phyloP scores from a whole-genome alignment of 1,140 invertebrate species.

The Lucilia cuprina region DNA sequence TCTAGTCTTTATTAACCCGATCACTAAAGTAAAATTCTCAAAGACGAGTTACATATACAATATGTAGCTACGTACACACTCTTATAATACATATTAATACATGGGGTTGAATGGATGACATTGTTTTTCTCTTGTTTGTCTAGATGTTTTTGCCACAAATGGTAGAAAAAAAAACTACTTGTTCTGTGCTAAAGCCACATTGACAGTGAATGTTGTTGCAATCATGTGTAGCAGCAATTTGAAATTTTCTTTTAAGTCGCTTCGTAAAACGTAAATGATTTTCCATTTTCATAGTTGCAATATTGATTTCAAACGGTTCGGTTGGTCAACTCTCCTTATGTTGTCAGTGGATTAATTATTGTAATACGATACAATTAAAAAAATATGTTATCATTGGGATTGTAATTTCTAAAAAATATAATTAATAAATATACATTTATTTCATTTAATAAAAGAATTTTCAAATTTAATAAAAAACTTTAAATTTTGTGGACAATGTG shows the following conservation, averaged over 20 bases:
- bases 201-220: conserved; percentile 26
- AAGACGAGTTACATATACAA: neutral
- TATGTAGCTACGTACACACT: neutral
- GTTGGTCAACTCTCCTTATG: neutral
- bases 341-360: neutral
- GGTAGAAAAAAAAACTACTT: neutral
- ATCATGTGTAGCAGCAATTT: neutral
- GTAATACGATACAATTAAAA: too few species aligned
- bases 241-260: conserved; percentile 15
- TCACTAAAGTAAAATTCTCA: neutral
- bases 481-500: neutral
- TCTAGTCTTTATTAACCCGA: neutral
- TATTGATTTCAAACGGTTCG: conserved; percentile 35
- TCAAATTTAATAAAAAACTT: too few species aligned
- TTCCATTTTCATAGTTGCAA: conserved; percentile 32
- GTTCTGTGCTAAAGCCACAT: conserved; percentile 2
- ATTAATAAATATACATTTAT: neutral
- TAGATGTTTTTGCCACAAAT: too few species aligned
- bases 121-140: too few species aligned
- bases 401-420: neutral
- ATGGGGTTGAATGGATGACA: too few species aligned
- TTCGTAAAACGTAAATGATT: neutral
- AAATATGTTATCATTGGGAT: neutral
- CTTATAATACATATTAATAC: too few species aligned
- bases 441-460: too few species aligned